Evolutionary conservation across 2,888 invertebrate genomes (phyloP).

Genomic region (Plebejus anna): DNA sequence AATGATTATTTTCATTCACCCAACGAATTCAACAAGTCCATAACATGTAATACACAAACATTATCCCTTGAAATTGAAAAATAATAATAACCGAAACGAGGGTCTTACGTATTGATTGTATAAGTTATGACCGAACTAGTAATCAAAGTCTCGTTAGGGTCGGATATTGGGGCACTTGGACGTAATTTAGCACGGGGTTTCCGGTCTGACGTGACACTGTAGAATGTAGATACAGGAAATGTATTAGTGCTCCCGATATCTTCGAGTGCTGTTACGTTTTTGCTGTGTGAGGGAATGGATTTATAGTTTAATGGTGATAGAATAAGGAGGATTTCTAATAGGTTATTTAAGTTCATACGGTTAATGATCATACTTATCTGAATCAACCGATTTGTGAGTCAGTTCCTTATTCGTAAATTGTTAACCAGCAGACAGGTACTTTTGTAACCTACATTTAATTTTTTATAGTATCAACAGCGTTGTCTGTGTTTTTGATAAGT

Average conservation of each 20-base stretch:
- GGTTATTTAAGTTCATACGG: too few species aligned
- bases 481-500: too few species aligned
- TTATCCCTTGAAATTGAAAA: constrained; percentile 10
- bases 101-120: background rate
- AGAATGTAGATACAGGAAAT: background rate
- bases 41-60: background rate
- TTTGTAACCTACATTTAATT: too few species aligned
- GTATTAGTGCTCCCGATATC: background rate
- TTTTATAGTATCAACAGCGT: too few species aligned
- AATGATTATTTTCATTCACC: background rate
- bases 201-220: background rate
- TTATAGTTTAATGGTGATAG: too few species aligned
- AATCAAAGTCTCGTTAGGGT: constrained; percentile 27
- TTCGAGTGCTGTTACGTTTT: background rate
- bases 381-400: too few species aligned
- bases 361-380: too few species aligned
- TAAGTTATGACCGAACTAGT: background rate
- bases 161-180: constrained; percentile 21
- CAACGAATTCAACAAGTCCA: background rate
- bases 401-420: too few species aligned
- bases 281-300: background rate
- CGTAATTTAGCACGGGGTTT: constrained; percentile 5
- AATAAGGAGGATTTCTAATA: too few species aligned
- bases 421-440: too few species aligned
- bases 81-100: constrained; percentile 7